These are phyloP conservation scores for Orthonyx spaldingii DNA, from an alignment of 2,113 vertebrate species.

Conservation along the genomic window DNA sequence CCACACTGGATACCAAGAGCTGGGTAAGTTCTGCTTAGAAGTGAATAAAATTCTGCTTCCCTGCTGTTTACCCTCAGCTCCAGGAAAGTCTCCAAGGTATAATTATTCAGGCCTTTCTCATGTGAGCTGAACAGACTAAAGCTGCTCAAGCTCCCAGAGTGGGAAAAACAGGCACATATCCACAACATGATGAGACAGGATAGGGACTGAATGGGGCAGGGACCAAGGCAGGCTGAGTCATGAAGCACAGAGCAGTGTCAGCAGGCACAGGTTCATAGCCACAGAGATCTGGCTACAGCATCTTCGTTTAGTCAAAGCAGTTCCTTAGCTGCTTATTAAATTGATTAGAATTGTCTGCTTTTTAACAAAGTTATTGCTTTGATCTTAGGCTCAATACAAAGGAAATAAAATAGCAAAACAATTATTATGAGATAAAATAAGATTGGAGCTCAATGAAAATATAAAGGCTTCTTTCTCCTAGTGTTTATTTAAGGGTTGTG, in stretches of 20 bases:
- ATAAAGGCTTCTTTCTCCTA: neutral
- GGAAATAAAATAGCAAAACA: neutral
- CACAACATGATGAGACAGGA: fast-evolving
- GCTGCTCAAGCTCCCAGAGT: neutral
- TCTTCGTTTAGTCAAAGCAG: neutral
- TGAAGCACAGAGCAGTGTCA: neutral
- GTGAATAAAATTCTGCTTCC: neutral
- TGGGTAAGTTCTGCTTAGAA: neutral
- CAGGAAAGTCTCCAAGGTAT: constrained; percentile 1
- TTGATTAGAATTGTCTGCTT: neutral
- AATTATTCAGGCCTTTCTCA: constrained; percentile 6
- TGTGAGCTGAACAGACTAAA: neutral
- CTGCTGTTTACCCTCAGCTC: neutral
- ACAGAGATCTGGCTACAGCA: neutral
- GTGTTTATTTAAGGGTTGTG: neutral
- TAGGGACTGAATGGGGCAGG: fast-evolving
- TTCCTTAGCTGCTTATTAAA: neutral
- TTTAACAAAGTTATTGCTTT: neutral
- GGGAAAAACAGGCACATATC: neutral
- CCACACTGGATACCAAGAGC: neutral
- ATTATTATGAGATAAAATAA: neutral
- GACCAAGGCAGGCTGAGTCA: neutral
- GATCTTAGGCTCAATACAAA: neutral
- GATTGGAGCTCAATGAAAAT: neutral
- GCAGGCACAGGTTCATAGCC: neutral